A percentile compares a stretch with the other conserved stretches of the same genome.
Conservation (phyloP, 2,797 vertebrate species). For the Hippoglossus hippoglossus region DNA sequence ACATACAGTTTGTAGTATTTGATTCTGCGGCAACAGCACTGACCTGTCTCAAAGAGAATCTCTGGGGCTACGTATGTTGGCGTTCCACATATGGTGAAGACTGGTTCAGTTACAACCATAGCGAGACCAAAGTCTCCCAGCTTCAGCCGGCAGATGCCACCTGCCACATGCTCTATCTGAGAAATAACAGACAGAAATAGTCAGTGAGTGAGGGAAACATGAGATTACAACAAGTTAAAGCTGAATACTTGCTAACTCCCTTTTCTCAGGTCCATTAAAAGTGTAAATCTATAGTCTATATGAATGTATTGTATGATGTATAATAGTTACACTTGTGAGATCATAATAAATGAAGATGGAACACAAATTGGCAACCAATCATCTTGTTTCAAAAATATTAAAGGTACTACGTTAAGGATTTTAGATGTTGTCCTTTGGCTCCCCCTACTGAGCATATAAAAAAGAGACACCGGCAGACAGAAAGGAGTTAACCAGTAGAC, state of each 20-base stretch:
- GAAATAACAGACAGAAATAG: slow-evolving; percentile 8
- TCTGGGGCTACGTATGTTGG: slow-evolving; percentile 98
- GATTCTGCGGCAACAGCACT: slow-evolving; percentile 27
- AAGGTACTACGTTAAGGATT: neutral
- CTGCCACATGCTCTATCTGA: slow-evolving; percentile 89
- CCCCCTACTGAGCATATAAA: slow-evolving; percentile 1
- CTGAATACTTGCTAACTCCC: too few species aligned
- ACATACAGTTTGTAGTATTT: neutral
- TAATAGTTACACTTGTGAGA: too few species aligned
- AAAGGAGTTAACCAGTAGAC: neutral
- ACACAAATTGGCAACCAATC: too few species aligned
- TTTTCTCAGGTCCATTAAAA: too few species aligned
- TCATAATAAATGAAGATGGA: too few species aligned
- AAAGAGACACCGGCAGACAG: neutral
- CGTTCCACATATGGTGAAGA: slow-evolving; percentile 97
- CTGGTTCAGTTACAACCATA: slow-evolving; percentile 92
- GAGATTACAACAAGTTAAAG: too few species aligned
- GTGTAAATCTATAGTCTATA: too few species aligned
- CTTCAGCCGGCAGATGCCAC: slow-evolving; percentile 90
- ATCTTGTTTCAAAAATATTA: neutral
- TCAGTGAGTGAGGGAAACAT: neutral
- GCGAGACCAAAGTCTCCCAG: slow-evolving; percentile 97
- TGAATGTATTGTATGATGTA: too few species aligned
- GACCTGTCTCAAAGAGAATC: slow-evolving; percentile 96
- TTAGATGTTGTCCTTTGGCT: neutral